A percentile compares a stretch with the other conserved stretches of the same genome.
Conservation (phyloP, 2,113 vertebrate species). For the Psittacara wagleri region DNA sequence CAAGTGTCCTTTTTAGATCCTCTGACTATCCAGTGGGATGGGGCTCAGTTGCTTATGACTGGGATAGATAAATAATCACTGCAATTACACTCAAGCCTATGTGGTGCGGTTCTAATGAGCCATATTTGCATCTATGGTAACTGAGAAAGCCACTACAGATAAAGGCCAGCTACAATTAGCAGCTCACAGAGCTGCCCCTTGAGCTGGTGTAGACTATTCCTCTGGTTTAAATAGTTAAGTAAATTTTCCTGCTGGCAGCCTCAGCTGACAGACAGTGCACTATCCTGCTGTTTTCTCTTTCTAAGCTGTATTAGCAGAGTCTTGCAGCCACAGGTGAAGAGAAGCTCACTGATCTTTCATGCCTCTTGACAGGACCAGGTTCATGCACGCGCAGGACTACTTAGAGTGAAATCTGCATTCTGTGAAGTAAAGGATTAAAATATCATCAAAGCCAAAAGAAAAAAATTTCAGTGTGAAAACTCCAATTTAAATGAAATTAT, state of each 20-base stretch:
- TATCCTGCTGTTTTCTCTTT: neutral
- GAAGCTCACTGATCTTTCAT: neutral
- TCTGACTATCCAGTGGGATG: neutral
- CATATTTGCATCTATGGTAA: neutral
- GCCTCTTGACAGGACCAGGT: neutral
- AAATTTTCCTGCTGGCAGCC: neutral
- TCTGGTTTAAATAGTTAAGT: neutral
- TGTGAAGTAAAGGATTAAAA: slow-evolving; percentile 28
- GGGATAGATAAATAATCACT: neutral
- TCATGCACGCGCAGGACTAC: neutral
- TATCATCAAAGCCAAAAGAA: slow-evolving; percentile 47
- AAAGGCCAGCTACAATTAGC: neutral
- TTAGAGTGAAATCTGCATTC: neutral
- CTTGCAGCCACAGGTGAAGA: neutral
- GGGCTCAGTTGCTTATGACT: neutral
- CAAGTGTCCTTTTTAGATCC: neutral
- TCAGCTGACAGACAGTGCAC: neutral
- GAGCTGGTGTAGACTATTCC: neutral
- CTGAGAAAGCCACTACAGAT: neutral
- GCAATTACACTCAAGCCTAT: neutral
- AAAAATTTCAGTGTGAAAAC: slow-evolving; percentile 56
- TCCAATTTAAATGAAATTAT: slow-evolving; percentile 63
- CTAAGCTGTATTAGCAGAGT: neutral
- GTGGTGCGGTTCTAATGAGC: neutral
- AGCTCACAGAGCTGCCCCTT: neutral